Percentiles rank a stretch among this genome's conserved stretches.
Conservation (phyloP, 1,140 invertebrate genomes). For the Caerostris darwini region DNA sequence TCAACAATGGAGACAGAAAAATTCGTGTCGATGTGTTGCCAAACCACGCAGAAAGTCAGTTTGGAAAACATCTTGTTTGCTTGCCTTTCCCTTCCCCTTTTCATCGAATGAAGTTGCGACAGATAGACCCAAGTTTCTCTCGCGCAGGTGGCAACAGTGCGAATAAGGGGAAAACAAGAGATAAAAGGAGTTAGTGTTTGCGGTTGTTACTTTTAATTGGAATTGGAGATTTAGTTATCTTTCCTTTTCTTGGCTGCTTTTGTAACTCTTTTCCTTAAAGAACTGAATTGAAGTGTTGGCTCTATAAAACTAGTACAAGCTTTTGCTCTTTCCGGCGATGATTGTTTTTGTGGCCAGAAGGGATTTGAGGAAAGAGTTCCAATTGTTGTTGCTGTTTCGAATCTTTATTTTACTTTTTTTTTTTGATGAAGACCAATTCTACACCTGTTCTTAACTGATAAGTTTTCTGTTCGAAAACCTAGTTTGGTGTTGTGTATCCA, state of each 20-base stretch:
- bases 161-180: not conserved
- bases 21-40: not conserved
- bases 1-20: not conserved
- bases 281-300: constrained; percentile 25
- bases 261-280: not conserved
- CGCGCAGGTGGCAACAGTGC: not conserved
- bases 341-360: constrained; percentile 3
- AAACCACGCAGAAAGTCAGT: not conserved
- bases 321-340: not conserved
- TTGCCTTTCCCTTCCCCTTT: not conserved
- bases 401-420: not conserved
- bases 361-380: not conserved
- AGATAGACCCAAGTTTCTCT: not conserved
- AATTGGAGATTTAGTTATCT: constrained; percentile 35
- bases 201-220: constrained; percentile 45
- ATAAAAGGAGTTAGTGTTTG: constrained; percentile 6
- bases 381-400: not conserved
- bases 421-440: not conserved
- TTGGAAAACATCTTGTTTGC: constrained; percentile 5
- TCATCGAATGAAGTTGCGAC: not conserved
- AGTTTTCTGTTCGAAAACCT: not conserved
- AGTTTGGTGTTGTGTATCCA: not conserved
- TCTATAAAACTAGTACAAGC: not conserved
- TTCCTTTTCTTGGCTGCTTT: not conserved
- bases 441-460: not conserved